Evolutionary conservation across 2,888 invertebrate species (phyloP), one percentile per base, ranked within the genome.

Genomic region (Ormia ochracea): DNA sequence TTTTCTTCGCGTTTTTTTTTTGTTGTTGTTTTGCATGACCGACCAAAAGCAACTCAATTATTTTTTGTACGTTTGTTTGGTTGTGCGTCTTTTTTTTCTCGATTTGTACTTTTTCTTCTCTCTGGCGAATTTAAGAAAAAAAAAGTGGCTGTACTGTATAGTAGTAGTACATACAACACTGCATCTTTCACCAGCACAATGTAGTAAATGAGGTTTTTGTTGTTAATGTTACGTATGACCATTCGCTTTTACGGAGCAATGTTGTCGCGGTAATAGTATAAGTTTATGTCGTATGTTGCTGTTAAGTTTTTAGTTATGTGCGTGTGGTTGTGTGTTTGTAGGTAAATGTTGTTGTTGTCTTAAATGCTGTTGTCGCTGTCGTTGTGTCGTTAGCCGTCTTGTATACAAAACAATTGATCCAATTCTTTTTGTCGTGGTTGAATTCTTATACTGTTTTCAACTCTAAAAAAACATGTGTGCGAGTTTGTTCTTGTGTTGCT

Each of bases 341-440:
- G 5, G 48, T 26, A 69, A 43, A 54, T 59, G 41, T 52, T 68
- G 68, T 69, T 73, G 72, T n/a, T n/a, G n/a, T n/a, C 23, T 58
- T 41, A 73, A 21, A 36, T 17, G 41, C 10, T 14, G 38, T 31
- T 70, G 48, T 77, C 68, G 78, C 21, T 70, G 54, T 52, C 28
- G 54, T 61, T 52, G 50, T 66, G 61, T 72, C 41, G 56, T 54
- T 63, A 63, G 78, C 26, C 73, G 38, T 26, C 19, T 61, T 65
- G 58, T 74, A 74, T 54, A 41, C 23, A 58, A 65, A 72, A 69
- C 54, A 73, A 76, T 80, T 80, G 80, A 80, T 80, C 76, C 80
- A 80, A 76, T 80, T 80, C 76, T 76, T 77, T 66, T 76, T 73
- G 72, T 63, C 72, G 68, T 66, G 59, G 54, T 70, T 69, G 23